These are phyloP conservation scores for Drosophila lacteicornis DNA, from an alignment of 1,140 invertebrate genomes.

Conservation along the genomic window DNA sequence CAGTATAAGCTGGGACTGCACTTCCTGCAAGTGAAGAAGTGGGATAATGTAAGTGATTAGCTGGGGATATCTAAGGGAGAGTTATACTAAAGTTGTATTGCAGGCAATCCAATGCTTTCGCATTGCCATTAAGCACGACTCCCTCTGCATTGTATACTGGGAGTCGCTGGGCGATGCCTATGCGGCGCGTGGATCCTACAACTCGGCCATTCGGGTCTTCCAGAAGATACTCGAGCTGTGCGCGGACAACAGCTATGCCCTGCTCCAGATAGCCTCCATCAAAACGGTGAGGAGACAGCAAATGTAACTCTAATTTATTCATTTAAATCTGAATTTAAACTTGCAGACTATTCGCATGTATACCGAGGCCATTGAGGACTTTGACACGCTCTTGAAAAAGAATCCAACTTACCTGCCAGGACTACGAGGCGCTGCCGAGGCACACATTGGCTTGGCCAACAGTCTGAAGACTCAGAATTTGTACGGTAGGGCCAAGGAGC, in stretches of 20 bases:
- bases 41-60: constrained; percentile 85
- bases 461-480: constrained; percentile 88
- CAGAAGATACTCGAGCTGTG: constrained; percentile 90
- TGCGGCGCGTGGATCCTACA: constrained; percentile 91
- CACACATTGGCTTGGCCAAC: constrained; percentile 88
- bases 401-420: constrained; percentile 90
- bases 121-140: constrained; percentile 90
- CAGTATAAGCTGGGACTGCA: constrained; percentile 92
- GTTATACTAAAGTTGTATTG: background rate
- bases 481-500: constrained; percentile 88
- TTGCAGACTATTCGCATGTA: constrained; percentile 88
- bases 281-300: constrained; percentile 86
- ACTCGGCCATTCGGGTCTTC: constrained; percentile 94
- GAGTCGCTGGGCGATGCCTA: constrained; percentile 96
- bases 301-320: background rate
- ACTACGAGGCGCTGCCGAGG: constrained; percentile 91
- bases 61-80: background rate
- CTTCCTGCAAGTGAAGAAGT: constrained; percentile 90
- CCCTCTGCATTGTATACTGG: constrained; percentile 90
- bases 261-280: constrained; percentile 92
- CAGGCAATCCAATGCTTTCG: constrained; percentile 91
- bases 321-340: background rate
- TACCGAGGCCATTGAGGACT: constrained; percentile 90
- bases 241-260: constrained; percentile 89
- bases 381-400: constrained; percentile 88